Conservation (phyloP, 2,797 vertebrate species). For the Sebastolobus alascanus region DNA sequence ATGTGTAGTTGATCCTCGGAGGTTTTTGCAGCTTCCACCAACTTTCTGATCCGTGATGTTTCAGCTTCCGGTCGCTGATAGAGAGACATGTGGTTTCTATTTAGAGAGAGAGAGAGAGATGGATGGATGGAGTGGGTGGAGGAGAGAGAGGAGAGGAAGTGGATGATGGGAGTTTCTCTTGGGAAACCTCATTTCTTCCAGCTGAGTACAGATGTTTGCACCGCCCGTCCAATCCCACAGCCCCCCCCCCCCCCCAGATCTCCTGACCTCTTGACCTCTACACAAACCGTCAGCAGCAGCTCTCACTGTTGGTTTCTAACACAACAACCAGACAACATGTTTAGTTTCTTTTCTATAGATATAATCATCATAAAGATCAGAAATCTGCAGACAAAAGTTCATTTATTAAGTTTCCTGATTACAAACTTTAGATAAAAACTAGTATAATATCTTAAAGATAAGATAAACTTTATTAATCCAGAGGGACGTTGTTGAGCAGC, state of each 20-base stretch:
- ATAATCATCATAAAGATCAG: no score
- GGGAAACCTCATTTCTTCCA: constrained; percentile 72
- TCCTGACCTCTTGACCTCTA: constrained; percentile 51
- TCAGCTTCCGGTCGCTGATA: constrained; percentile 45
- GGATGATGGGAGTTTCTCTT: constrained; percentile 75
- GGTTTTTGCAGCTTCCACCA: constrained; percentile 30
- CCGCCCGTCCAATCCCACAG: constrained; percentile 27
- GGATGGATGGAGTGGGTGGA: constrained; percentile 23
- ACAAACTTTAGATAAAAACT: no score
- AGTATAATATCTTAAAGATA: no score
- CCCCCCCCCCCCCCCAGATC: neutral
- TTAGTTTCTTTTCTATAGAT: no score
- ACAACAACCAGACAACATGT: neutral
- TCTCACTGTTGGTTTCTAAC: constrained; percentile 1
- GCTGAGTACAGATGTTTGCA: constrained; percentile 70
- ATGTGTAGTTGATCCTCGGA: constrained; percentile 24
- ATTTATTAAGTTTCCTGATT: no score
- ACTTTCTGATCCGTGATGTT: constrained; percentile 53
- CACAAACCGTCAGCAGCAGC: constrained; percentile 33
- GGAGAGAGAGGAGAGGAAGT: constrained; percentile 64
- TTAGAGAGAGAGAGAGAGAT: constrained; percentile 32
- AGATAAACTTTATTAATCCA: no score
- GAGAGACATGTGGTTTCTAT: constrained; percentile 67
- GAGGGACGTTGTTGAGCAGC: no score
- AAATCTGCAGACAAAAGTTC: no score